Evolutionary conservation across 1,140 invertebrate species (phyloP).

Genomic region (Pararge aegeria): DNA sequence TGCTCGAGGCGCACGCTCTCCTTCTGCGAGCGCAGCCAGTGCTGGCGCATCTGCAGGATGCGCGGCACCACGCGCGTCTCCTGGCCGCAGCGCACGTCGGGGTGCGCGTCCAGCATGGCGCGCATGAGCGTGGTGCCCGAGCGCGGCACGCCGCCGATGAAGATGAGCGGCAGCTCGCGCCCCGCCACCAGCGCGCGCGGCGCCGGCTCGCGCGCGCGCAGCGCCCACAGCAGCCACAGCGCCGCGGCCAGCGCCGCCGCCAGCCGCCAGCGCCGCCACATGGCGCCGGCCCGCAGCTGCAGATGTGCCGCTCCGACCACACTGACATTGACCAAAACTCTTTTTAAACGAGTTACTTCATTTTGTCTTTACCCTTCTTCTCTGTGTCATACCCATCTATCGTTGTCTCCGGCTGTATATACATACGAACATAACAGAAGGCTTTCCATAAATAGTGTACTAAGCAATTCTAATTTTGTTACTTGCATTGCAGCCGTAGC

Average conservation of each 20-base stretch:
- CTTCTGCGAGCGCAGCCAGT: conserved; percentile 96
- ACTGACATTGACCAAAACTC: no score
- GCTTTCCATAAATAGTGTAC: no score
- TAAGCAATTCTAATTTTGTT: no score
- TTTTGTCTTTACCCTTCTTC: no score
- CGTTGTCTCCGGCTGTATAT: no score
- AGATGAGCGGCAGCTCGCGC: conserved; percentile 95
- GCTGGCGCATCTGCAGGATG: conserved; percentile 93
- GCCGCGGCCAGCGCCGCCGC: conserved; percentile 33
- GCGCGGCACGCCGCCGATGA: conserved; percentile 97
- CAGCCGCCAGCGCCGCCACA: conserved; percentile 39
- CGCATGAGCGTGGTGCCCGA: conserved; percentile 98
- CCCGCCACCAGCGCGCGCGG: conserved; percentile 47
- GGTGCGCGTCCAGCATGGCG: conserved; percentile 99
- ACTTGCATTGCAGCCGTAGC: no score
- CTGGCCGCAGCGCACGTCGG: conserved; percentile 98
- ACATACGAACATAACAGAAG: no score
- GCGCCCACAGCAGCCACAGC: conserved; percentile 36
- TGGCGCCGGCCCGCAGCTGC: conserved; percentile 7
- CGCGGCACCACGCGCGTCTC: conserved; percentile 98
- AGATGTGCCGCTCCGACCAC: background rate
- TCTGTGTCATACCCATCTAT: no score
- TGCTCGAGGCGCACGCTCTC: conserved; percentile 93
- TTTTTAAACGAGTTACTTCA: no score
- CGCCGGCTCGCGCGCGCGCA: conserved; percentile 8